Conservation (phyloP, 2,888 invertebrate species). For the Nomada ferruginata region DNA sequence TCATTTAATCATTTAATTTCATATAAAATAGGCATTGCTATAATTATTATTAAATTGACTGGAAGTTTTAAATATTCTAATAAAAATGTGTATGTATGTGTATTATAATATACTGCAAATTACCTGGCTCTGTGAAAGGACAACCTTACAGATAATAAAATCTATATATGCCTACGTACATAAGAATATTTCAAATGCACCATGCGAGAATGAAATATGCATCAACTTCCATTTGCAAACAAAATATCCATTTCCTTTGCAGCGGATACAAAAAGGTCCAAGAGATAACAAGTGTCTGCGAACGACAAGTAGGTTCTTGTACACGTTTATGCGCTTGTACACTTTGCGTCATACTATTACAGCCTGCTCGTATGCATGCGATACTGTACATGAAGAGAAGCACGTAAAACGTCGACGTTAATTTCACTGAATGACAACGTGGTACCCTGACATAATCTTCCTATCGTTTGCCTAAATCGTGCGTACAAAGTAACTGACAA, state of each 20-base stretch:
- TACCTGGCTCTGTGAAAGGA: too few species aligned
- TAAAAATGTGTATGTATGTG: neutral
- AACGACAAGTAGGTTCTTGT: slow-evolving; percentile 8
- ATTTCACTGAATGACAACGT: slow-evolving; percentile 26
- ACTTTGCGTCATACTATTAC: neutral
- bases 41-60: neutral
- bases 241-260: slow-evolving; percentile 1
- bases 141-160: too few species aligned
- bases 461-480: slow-evolving; percentile 40
- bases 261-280: neutral
- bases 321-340: neutral
- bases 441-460: slow-evolving; percentile 16
- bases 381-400: neutral
- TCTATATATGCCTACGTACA: neutral
- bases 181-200: neutral
- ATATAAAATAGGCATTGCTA: neutral
- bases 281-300: slow-evolving; percentile 3
- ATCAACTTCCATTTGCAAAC: neutral
- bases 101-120: too few species aligned
- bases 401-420: slow-evolving; percentile 20
- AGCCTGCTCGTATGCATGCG: too few species aligned
- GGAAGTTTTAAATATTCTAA: neutral
- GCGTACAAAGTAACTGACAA: slow-evolving; percentile 13
- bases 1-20: neutral
- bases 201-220: neutral